These are phyloP conservation scores for Sminthurinus signatus DNA, from an alignment of 1,140 invertebrate genomes.

Conservation along the genomic window DNA sequence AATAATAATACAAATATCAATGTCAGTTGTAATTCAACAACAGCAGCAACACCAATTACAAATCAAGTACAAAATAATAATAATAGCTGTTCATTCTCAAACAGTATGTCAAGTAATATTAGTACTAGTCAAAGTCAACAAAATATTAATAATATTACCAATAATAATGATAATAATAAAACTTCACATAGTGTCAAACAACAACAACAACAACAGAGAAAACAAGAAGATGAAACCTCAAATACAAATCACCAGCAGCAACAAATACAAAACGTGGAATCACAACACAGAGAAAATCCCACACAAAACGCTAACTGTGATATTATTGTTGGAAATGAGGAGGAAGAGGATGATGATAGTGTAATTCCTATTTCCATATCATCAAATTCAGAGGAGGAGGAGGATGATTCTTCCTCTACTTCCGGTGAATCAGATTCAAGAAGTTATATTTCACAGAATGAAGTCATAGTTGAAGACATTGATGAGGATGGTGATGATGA, in stretches of 20 bases:
- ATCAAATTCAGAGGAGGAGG: slow-evolving; percentile 13
- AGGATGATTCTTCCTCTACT: no score
- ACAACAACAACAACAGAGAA: background rate
- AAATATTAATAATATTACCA: no score
- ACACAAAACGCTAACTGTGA: background rate
- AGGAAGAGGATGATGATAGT: background rate
- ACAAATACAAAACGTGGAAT: background rate
- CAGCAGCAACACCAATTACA: background rate
- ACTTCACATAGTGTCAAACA: background rate
- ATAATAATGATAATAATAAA: background rate
- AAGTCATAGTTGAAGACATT: slow-evolving; percentile 19
- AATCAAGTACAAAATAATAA: background rate
- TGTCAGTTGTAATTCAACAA: no score
- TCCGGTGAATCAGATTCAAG: slow-evolving; percentile 9
- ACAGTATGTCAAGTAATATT: background rate
- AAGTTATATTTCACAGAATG: slow-evolving; percentile 19
- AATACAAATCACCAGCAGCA: background rate
- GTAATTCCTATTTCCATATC: background rate
- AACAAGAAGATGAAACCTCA: background rate
- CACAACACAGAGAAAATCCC: background rate
- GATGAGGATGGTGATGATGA: slow-evolving; percentile 28
- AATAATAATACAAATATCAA: background rate
- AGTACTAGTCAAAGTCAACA: background rate
- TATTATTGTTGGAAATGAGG: background rate
- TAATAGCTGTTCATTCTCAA: background rate